These are phyloP conservation scores for Drosophila neocordata DNA, from an alignment of 1,140 invertebrate species.

Conservation along the genomic window DNA sequence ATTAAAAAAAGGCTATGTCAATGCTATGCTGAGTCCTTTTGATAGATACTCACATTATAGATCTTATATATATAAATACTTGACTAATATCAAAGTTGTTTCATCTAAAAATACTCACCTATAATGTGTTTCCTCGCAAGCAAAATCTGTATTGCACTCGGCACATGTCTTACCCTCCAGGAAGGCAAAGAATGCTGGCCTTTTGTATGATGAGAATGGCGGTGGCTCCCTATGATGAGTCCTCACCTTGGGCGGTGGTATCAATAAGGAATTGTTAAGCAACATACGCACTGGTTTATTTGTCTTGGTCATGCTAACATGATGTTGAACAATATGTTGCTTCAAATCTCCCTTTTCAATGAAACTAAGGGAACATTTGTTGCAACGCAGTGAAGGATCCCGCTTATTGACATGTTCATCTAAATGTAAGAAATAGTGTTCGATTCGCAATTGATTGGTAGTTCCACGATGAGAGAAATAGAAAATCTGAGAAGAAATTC, in stretches of 20 bases:
- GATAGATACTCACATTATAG: too few species aligned
- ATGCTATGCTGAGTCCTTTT: too few species aligned
- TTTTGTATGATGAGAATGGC: conserved; percentile 65
- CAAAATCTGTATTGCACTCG: conserved; percentile 72
- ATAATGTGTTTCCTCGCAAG: conserved; percentile 74
- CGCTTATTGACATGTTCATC: conserved; percentile 65
- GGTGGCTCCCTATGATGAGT: conserved; percentile 74
- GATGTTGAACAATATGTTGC: conserved; percentile 84
- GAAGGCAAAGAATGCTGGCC: conserved; percentile 70
- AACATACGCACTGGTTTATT: conserved; percentile 60
- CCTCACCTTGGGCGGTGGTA: conserved; percentile 72
- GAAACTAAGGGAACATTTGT: conserved; percentile 75
- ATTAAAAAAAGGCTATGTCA: too few species aligned
- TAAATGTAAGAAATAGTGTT: conserved; percentile 72
- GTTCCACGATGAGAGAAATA: conserved; percentile 71
- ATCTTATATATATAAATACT: too few species aligned
- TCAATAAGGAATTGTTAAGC: conserved; percentile 71
- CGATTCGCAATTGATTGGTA: conserved; percentile 60
- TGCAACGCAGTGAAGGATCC: conserved; percentile 58
- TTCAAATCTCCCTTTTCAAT: conserved; percentile 83
- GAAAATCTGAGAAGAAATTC: conserved; percentile 58
- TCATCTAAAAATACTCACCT: conserved; percentile 53
- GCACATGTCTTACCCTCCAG: conserved; percentile 70
- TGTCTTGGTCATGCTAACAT: conserved; percentile 76
- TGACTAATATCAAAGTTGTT: too few species aligned